Conservation (phyloP, 2,888 invertebrate species). For the Noctuana brunneofusca region DNA sequence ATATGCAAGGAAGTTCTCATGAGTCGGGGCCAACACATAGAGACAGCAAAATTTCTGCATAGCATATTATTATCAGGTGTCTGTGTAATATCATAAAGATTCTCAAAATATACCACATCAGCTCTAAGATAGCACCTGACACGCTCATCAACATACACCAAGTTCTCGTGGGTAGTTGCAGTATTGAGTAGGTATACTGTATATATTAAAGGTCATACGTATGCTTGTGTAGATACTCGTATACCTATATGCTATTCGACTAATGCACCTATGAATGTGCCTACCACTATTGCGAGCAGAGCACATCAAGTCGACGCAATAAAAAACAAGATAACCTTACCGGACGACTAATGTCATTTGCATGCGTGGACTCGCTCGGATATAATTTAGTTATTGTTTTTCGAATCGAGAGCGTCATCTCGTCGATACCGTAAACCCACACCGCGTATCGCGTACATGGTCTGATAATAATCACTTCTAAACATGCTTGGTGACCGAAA, state of each 20-base stretch:
- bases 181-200: no score
- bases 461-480: slow-evolving; percentile 41
- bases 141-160: slow-evolving; percentile 10
- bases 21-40: neutral
- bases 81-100: slow-evolving; percentile 18
- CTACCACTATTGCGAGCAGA: neutral
- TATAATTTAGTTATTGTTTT: slow-evolving; percentile 37
- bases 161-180: slow-evolving; percentile 27
- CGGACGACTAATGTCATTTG: slow-evolving; percentile 22
- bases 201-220: slow-evolving; percentile 19
- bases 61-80: slow-evolving; percentile 23
- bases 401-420: slow-evolving; percentile 37
- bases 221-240: neutral
- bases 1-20: slow-evolving; percentile 4
- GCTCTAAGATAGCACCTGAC: slow-evolving; percentile 25
- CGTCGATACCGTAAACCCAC: slow-evolving; percentile 46
- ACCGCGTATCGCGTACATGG: slow-evolving; percentile 43
- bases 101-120: slow-evolving; percentile 31
- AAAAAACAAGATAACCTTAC: slow-evolving; percentile 28
- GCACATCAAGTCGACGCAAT: slow-evolving; percentile 21
- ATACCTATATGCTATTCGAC: slow-evolving; percentile 3
- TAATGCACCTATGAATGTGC: neutral
- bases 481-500: slow-evolving; percentile 35
- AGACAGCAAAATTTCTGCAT: slow-evolving; percentile 14
- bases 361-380: slow-evolving; percentile 22